Percentiles rank a stretch among this genome's conserved stretches.
Conservation (phyloP, 2,888 invertebrate genomes). For the Brachyptera putata region DNA sequence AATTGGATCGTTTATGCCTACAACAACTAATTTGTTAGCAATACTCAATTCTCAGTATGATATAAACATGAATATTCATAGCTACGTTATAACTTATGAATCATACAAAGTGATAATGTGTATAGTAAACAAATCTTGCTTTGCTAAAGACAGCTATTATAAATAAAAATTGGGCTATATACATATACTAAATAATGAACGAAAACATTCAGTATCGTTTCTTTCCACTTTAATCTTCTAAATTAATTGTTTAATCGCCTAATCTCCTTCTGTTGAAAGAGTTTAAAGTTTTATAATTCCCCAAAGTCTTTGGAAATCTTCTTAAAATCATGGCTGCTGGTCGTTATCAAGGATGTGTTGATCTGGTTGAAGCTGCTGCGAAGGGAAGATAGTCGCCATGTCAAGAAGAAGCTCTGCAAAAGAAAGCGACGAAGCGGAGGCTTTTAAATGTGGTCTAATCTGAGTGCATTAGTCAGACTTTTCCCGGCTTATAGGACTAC, state of each 20-base stretch:
- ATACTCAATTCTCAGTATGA: too few species aligned
- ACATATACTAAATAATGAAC: too few species aligned
- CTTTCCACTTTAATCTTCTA: constrained; percentile 11
- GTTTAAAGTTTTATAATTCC: constrained; percentile 9
- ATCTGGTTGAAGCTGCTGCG: constrained; percentile 1
- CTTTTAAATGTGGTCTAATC: constrained; percentile 16
- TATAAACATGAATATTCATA: too few species aligned
- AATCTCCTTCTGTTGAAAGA: constrained; percentile 13
- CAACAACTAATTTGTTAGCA: too few species aligned
- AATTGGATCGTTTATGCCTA: too few species aligned
- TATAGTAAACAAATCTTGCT: too few species aligned
- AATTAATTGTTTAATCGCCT: constrained; percentile 17
- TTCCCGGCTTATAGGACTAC: too few species aligned
- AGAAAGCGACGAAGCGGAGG: constrained; percentile 1
- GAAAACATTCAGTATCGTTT: constrained; percentile 8
- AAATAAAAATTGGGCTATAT: too few species aligned
- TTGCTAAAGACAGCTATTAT: too few species aligned
- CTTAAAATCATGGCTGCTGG: neutral
- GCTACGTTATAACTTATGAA: too few species aligned
- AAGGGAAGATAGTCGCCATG: neutral
- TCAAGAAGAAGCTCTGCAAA: neutral
- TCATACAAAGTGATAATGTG: too few species aligned
- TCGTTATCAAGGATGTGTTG: neutral
- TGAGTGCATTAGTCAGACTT: constrained; percentile 8
- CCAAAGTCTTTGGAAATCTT: neutral